Base-by-base conservation (phyloP, 1,140 invertebrate species). In the Pentalonia nigronervosa region DNA sequence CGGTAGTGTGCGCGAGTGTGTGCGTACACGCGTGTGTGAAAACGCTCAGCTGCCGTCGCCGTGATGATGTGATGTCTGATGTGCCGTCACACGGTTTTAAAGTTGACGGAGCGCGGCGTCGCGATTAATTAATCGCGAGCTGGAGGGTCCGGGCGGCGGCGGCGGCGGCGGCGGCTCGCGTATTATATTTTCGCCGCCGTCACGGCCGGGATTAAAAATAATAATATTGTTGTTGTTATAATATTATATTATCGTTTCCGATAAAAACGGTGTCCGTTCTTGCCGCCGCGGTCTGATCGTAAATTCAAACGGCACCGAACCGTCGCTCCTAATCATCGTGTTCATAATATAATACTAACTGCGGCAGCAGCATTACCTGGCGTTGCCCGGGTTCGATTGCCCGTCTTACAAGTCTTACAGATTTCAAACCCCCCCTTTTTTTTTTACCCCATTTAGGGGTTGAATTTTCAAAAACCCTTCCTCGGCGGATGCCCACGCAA, bases 21-120 rank as follows among this genome's bases (percentile, higher is more conserved):
- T 9, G 81, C 8, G 81, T 21, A 41, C 41, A 23, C 14, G 83
- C 17, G 48, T 34, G 48, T 89, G 87, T 50, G 87, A 89, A 89
- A 89, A 89, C 48, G 30, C 47, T 50, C 87, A 89, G 48, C 47
- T 89, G 87, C 87, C 87, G 87, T 53, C n/a, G 48, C 50, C 36
- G 47, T 0, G 84, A 83, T 47, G 36, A 41, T 30, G 83, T 30
- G 83, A 45, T 41, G 83, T 86, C 83, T 25, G 36, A 41, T 41
- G 36, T 45, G 84, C 30, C 41, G 36, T 86, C 45, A 41, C 41
- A n/a, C 45, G 25, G 7, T 86, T 86, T 86, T 25, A 86, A 47
- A 86, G 84, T 47, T 47, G 41, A 48, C 84, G 41, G 60, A 76
- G 60, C 60, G 60, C 60, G 60, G 60, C 60, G 60, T 30, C 60